Conservation (phyloP, 2,888 invertebrate genomes). For the Alcis repandata region DNA sequence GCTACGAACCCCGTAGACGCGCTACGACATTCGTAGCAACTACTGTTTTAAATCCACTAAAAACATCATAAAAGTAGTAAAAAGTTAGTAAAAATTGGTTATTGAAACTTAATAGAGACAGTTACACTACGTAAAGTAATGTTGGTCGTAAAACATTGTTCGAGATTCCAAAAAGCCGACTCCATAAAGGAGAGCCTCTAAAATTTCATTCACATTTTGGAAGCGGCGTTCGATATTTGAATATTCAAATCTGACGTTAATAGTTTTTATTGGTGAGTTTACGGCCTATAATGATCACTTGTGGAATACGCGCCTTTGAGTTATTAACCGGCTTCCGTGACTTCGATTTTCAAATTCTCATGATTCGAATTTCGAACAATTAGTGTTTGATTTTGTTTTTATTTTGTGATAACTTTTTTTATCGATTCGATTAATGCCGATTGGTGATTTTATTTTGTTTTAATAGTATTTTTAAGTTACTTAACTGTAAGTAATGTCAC, state of each 20-base stretch:
- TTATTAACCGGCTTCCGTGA: constrained; percentile 58
- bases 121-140: constrained; percentile 3
- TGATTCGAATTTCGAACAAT: constrained; percentile 35
- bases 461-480: background rate
- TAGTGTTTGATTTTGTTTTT: constrained; percentile 38
- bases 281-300: constrained; percentile 80
- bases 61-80: background rate
- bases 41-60: constrained; percentile 21
- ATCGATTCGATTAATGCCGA: constrained; percentile 24
- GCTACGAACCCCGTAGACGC: constrained; percentile 78
- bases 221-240: constrained; percentile 73
- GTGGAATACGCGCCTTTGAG: constrained; percentile 64
- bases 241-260: constrained; percentile 79
- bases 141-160: constrained; percentile 5
- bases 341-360: constrained; percentile 46
- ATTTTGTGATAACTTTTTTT: constrained; percentile 19
- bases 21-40: constrained; percentile 57
- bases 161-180: constrained; percentile 25
- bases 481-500: background rate
- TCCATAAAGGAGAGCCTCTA: constrained; percentile 42
- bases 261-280: constrained; percentile 83
- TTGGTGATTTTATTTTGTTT: background rate
- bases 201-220: constrained; percentile 70
- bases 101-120: constrained; percentile 8
- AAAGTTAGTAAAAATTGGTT: background rate